Percentiles rank a stretch among this genome's conserved stretches.
Evolutionary conservation across 2,888 invertebrate genomes (phyloP).

Genomic region (Zeuzera pyrina): DNA sequence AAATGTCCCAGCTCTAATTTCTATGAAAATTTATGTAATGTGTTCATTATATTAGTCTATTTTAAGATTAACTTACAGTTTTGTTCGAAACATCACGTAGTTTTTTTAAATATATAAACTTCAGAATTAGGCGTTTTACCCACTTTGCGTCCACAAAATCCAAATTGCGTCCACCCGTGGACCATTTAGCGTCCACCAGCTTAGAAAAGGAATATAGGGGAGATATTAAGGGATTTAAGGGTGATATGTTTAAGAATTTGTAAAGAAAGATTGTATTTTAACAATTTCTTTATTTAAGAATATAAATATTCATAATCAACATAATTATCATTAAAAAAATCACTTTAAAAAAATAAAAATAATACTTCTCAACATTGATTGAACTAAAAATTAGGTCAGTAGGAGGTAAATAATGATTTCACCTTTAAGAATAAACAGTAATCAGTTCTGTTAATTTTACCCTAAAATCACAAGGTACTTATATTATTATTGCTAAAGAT

Average conservation of each 20-base stretch:
- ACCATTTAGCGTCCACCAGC: conserved; percentile 13
- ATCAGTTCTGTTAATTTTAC: conserved; percentile 8
- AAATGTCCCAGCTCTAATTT: too few relatives aligned
- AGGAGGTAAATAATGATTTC: too few relatives aligned
- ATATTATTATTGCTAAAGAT: conserved; percentile 5
- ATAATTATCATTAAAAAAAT: conserved; percentile 6
- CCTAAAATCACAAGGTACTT: conserved; percentile 5
- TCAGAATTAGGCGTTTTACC: conserved; percentile 10
- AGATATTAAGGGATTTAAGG: conserved; percentile 7
- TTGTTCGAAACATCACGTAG: conserved; percentile 5
- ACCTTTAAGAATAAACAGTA: conserved; percentile 7
- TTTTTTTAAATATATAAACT: conserved; percentile 9
- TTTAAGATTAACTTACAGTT: conserved; percentile 6
- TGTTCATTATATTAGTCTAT: conserved; percentile 16
- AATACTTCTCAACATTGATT: too few relatives aligned
- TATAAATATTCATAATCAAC: conserved; percentile 6
- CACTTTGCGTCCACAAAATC: conserved; percentile 12
- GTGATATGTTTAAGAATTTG: conserved; percentile 3
- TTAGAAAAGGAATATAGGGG: conserved; percentile 14
- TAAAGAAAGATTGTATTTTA: too few relatives aligned
- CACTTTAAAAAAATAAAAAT: too few relatives aligned
- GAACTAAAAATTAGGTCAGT: too few relatives aligned
- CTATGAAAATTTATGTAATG: too few relatives aligned
- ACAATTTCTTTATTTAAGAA: conserved; percentile 7
- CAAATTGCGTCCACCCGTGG: conserved; percentile 10